These are phyloP conservation scores for Chelidonichthys spinosus DNA, from an alignment of 2,797 vertebrate genomes.

Conservation along the genomic window DNA sequence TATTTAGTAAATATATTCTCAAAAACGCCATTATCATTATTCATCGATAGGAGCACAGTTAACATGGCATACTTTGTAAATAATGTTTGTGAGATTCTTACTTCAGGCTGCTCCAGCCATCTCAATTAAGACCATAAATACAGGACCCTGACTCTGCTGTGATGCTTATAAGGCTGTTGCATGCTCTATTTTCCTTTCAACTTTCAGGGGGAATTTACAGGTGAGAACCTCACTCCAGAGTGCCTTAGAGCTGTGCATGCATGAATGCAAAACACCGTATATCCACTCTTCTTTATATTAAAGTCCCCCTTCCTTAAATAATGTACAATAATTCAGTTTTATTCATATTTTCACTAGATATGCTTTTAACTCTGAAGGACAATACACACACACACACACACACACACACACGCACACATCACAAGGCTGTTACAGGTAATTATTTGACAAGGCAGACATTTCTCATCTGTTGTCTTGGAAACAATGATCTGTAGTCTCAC, in stretches of 20 bases:
- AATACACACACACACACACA: neutral
- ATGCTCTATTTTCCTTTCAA: conserved; percentile 54
- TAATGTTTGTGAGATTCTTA: conserved; percentile 28
- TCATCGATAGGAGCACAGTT: conserved; percentile 3
- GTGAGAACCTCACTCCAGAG: conserved; percentile 59
- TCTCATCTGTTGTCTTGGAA: conserved; percentile 51
- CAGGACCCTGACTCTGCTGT: conserved; percentile 45
- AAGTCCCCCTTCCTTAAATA: neutral
- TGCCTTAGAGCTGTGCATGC: conserved; percentile 53
- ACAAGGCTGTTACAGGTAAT: conserved; percentile 32
- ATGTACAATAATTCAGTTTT: neutral
- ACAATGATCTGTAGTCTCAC: conserved; percentile 50
- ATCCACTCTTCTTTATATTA: conserved; percentile 32
- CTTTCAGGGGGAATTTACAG: conserved; percentile 48
- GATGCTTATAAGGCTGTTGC: conserved; percentile 55
- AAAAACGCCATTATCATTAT: neutral
- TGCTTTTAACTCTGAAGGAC: conserved; percentile 11
- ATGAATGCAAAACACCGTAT: conserved; percentile 1
- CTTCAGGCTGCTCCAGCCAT: conserved; percentile 45
- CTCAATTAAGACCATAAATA: conserved; percentile 64
- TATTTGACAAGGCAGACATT: conserved; percentile 48
- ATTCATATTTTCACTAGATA: neutral
- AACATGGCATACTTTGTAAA: conserved; percentile 26
- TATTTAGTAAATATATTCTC: conserved; percentile 12
- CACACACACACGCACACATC: neutral